A percentile compares a stretch with the other conserved stretches of the same genome.
Evolutionary conservation across 2,888 invertebrate species (phyloP).

Genomic region (Lasius fuliginosus): DNA sequence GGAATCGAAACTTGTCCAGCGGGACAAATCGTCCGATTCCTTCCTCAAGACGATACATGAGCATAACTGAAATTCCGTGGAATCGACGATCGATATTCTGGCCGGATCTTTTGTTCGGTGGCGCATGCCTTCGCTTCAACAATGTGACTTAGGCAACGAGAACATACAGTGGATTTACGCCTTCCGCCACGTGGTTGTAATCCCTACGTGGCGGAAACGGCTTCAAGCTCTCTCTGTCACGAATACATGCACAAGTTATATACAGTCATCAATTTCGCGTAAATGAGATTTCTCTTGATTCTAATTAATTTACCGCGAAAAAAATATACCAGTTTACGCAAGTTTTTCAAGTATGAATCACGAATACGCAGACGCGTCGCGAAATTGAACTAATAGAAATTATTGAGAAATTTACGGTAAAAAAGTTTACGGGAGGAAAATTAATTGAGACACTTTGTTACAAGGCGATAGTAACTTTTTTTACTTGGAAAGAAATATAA

Average conservation of each 20-base stretch:
- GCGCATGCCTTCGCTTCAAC: conserved; percentile 39
- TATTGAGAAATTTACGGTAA: not conserved
- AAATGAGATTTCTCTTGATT: conserved; percentile 6
- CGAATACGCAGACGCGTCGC: not conserved
- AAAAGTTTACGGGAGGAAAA: conserved; percentile 1
- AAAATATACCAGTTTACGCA: not conserved
- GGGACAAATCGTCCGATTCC: not conserved
- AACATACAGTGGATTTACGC: not conserved
- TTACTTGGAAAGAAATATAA: conserved; percentile 23
- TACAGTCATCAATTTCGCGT: conserved; percentile 10
- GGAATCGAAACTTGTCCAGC: conserved; percentile 48
- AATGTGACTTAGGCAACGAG: conserved; percentile 2
- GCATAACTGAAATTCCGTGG: conserved; percentile 50
- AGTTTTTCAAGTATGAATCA: not conserved
- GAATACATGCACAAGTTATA: not conserved
- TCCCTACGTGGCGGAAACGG: not conserved
- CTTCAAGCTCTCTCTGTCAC: conserved; percentile 5
- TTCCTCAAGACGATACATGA: not conserved
- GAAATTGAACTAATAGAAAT: conserved; percentile 4
- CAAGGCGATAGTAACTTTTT: conserved; percentile 28
- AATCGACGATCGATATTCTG: conserved; percentile 50
- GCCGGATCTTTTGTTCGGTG: conserved; percentile 34
- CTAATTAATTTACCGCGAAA: conserved; percentile 4
- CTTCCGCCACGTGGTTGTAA: conserved; percentile 6
- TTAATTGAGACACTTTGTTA: conserved; percentile 16